Evolutionary conservation across 2,888 invertebrate species (phyloP).

Genomic region (Mimachlamys varia): DNA sequence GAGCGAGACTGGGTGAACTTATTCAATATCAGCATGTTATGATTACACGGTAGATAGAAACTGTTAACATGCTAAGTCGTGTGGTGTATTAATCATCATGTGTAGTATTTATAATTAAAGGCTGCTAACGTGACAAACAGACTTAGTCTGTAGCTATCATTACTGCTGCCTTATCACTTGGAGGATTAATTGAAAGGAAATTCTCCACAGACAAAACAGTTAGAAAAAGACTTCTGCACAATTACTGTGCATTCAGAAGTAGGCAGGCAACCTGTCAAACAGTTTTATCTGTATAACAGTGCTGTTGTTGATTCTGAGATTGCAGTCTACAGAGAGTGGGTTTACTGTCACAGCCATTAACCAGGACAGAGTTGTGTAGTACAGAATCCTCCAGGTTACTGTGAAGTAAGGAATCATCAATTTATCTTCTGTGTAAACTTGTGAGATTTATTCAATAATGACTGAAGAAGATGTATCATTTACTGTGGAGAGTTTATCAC

Average conservation of each 20-base stretch:
- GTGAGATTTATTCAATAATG: not conserved
- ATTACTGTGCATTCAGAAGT: not conserved
- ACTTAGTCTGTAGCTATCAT: not conserved
- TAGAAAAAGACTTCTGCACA: not conserved
- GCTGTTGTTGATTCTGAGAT: not conserved
- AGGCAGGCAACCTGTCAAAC: not conserved
- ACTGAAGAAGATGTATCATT: not conserved
- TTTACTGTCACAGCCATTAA: not conserved
- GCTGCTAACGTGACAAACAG: not conserved
- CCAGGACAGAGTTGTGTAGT: not conserved
- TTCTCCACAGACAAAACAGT: not conserved
- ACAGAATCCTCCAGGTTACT: not conserved
- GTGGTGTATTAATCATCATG: slow-evolving; percentile 5
- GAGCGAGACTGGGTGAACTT: slow-evolving; percentile 1
- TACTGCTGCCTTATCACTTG: not conserved
- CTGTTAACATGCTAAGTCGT: not conserved
- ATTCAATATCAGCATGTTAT: not conserved
- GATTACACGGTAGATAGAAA: not conserved
- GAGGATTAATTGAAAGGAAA: not conserved
- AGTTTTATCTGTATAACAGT: not conserved
- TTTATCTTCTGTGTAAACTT: not conserved
- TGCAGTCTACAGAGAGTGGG: not conserved
- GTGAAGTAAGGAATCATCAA: not conserved
- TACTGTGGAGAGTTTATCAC: not conserved
- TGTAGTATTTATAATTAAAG: not conserved